These are phyloP conservation scores for Taeniopygia guttata DNA, from an alignment of 2,797 vertebrate species.

Conservation along the genomic window DNA sequence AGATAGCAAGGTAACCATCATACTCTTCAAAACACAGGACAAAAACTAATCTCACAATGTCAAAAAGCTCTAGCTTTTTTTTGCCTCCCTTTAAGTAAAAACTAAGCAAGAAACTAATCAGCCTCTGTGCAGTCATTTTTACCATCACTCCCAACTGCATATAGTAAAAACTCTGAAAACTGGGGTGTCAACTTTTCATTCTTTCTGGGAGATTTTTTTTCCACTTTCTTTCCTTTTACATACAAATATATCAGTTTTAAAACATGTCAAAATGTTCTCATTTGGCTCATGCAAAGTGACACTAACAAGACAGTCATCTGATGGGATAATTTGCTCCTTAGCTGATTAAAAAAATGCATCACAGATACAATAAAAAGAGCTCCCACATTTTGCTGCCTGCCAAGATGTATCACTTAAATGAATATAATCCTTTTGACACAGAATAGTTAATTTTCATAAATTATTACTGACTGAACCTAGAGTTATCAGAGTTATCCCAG, in stretches of 20 bases:
- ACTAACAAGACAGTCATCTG: conserved; percentile 48
- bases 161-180: neutral
- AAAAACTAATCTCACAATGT: neutral
- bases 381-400: neutral
- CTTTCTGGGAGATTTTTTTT: neutral
- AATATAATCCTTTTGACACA: conserved; percentile 34
- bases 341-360: neutral
- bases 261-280: conserved; percentile 13
- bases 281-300: conserved; percentile 25
- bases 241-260: conserved; percentile 25
- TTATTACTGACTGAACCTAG: conserved; percentile 22
- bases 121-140: neutral
- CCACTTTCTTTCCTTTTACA: neutral
- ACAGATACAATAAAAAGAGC: neutral
- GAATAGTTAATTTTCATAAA: conserved; percentile 62
- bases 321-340: conserved; percentile 65
- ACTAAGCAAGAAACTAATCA: neutral
- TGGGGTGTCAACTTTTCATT: neutral
- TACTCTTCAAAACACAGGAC: neutral
- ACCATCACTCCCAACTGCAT: neutral
- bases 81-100: neutral
- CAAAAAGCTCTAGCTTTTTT: neutral
- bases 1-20: neutral
- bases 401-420: conserved; percentile 18
- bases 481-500: neutral